Conservation (phyloP, 2,113 vertebrate genomes). For the Rhinopomastus cyanomelas region DNA sequence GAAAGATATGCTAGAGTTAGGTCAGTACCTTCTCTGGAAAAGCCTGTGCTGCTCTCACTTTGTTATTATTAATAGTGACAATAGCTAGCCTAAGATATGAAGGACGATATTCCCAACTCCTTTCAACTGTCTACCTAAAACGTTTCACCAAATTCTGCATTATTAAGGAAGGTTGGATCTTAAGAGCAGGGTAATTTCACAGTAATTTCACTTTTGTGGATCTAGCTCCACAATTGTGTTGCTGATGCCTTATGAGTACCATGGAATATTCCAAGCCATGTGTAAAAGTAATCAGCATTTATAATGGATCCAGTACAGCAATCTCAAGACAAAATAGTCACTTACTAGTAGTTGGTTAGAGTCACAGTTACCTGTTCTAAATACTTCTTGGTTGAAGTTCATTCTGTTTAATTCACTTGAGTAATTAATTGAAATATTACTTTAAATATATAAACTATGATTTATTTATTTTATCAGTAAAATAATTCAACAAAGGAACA, state of each 20-base stretch:
- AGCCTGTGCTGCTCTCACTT: not conserved
- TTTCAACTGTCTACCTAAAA: not conserved
- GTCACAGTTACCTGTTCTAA: not conserved
- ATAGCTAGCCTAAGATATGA: not conserved
- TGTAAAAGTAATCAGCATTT: not conserved
- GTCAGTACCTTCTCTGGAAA: not conserved
- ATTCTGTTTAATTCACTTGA: not conserved
- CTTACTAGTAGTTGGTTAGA: not conserved
- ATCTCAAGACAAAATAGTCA: not conserved
- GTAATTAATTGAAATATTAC: not conserved
- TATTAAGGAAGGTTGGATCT: not conserved
- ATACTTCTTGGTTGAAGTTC: not conserved
- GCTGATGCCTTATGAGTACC: not conserved
- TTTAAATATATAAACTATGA: not conserved
- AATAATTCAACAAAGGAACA: not conserved
- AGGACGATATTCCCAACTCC: not conserved
- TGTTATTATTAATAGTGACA: not conserved
- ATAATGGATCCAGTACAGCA: not conserved
- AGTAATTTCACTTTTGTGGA: too few relatives aligned
- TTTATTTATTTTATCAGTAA: not conserved
- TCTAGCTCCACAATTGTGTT: not conserved
- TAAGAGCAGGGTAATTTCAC: not conserved
- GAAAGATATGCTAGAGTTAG: not conserved
- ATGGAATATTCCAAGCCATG: not conserved
- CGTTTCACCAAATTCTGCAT: not conserved